Base-by-base conservation (phyloP, 2,113 vertebrate genomes). In the Seriola dumerili region DNA sequence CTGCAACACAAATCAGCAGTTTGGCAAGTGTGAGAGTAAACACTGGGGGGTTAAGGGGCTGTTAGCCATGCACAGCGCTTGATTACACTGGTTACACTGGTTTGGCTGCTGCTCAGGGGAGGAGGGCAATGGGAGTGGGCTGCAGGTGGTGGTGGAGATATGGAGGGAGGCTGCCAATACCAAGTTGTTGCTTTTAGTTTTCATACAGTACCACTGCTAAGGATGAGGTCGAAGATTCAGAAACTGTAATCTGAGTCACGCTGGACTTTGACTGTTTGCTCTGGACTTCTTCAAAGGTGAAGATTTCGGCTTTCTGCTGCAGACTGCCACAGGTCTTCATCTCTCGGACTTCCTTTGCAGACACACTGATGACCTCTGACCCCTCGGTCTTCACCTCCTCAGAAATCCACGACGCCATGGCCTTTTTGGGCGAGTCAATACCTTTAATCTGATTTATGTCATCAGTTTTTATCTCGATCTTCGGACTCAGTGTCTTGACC, bases 141-240 rank as follows among this genome's bases (percentile, higher is more conserved):
- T 48, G 70, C n/a, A 54, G 79, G 85, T 42, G 89, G 78, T 29
- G 76, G 72, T 52, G 80, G 78, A 81, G 57, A 68, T 76, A 63
- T 90, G 88, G 69, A 69, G 76, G 84, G 74, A 34, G 66, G 84
- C 54, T 85, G 88, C 80, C 81, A 89, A 79, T 44, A 69, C 69
- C 6, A 16, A 34, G 65, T 46, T 64, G 59, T 48, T 82, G 61
- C 34, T 85, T 55, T 86, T 76, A 75, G 54, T 72, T 81, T 77
- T 92, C 59, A 91, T 94, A 91, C 91, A 85, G 89, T 94, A 93
- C 92, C 93, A 86, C 91, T 16, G 74, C 89, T 80, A 92, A 79
- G 42, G 92, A 75, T 0, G 89, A 16, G 63, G 91, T 1, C 5
- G 92, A 80, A 36, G 88, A 67, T 62, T 92, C 87, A 38, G 82